These are phyloP conservation scores for Morinoia aosen DNA, from an alignment of 2,888 invertebrate genomes.

Conservation along the genomic window DNA sequence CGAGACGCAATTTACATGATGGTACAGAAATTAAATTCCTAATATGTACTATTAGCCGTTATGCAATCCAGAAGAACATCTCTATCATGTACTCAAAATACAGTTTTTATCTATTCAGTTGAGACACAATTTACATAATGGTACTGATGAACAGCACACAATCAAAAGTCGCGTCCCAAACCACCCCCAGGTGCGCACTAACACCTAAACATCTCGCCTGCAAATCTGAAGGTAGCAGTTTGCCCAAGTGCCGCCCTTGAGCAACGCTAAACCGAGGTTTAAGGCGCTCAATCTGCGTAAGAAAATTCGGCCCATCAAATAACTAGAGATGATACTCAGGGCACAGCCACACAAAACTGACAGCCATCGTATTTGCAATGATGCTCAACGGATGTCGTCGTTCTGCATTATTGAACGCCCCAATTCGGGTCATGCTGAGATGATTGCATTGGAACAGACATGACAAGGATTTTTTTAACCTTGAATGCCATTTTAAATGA, in stretches of 20 bases:
- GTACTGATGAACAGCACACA: not conserved
- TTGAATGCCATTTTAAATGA: not conserved
- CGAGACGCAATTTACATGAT: too few species aligned
- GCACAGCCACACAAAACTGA: not conserved
- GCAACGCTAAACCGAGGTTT: not conserved
- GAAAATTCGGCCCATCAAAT: constrained; percentile 38
- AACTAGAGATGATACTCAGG: not conserved
- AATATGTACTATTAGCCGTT: too few species aligned
- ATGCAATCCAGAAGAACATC: too few species aligned
- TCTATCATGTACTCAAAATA: too few species aligned
- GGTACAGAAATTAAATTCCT: too few species aligned
- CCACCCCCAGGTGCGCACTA: not conserved
- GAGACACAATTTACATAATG: not conserved
- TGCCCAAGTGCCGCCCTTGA: not conserved
- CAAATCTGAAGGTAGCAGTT: not conserved
- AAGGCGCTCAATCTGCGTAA: constrained; percentile 6
- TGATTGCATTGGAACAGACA: not conserved
- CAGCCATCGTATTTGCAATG: constrained; percentile 41
- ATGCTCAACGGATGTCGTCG: not conserved
- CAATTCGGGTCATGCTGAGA: not conserved
- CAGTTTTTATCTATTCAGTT: too few species aligned
- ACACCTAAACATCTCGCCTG: not conserved
- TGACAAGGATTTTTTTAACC: not conserved
- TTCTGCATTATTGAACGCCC: not conserved
- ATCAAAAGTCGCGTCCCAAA: not conserved